Base-by-base conservation (phyloP, 2,113 vertebrate species). In the Verasper variegatus region DNA sequence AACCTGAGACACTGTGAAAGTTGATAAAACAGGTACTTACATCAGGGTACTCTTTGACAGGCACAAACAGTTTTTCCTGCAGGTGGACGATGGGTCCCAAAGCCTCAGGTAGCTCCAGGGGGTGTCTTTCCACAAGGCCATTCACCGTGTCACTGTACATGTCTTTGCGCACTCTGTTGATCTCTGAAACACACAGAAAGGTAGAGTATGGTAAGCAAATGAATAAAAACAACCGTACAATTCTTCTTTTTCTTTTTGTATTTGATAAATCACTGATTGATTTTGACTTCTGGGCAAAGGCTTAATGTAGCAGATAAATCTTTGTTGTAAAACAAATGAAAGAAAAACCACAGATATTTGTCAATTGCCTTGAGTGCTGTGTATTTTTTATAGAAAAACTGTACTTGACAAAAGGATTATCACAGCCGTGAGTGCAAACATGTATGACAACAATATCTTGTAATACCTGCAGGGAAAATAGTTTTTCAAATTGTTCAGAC, bases 1-100 rank as follows among this genome's bases (percentile, higher is more conserved):
- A 47, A 13, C 14, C 47, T 15, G 47, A 18, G 14, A 51, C 45
- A 8, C 9, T 8, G 5, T n/a, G 14, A 26, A 55, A 17, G 15
- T 45, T 3, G 24, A 9, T 40, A 24, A 13, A 20, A 3, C 4
- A 7, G 45, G 11, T 62, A 94, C 95, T 94, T 84, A 96, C 95
- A 12, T 96, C 95, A 5, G 95, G 95, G 82, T 95, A 96, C 80
- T 96, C 95, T 92, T 96, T 95, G 68, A 95, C 94, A 79, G 95
- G 95, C 89, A 96, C 95, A 79, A 95, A 96, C 78, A 96, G 93
- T 83, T 96, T 96, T 90, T 96, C 95, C 92, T 95, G 95, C 86
- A 95, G 93, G 84, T 95, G 94, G 71, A 96, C 87, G 63, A 96
- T 93, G 81, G 95, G 89, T 61, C 95, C 95, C 9, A 88, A 11